A percentile compares a stretch with the other conserved stretches of the same genome.
Conservation (phyloP, 2,888 invertebrate species). For the Cetonia aurata region DNA sequence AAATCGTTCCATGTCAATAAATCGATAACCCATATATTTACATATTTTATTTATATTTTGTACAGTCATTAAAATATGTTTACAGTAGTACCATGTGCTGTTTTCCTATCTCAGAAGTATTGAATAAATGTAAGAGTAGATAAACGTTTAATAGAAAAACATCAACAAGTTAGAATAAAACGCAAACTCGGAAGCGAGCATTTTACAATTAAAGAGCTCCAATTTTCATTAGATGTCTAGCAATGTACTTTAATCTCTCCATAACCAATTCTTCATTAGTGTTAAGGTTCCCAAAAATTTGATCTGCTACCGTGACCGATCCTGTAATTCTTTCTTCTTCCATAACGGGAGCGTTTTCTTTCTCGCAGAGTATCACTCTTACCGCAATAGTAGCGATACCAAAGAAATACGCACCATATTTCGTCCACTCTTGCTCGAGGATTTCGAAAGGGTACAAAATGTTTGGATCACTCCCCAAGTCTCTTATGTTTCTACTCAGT, state of each 20-base stretch:
- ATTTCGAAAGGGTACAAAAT: slow-evolving; percentile 3
- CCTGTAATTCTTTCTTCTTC: background rate
- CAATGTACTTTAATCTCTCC: slow-evolving; percentile 1
- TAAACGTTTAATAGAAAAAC: too few relatives aligned
- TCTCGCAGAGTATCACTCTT: background rate
- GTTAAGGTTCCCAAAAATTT: background rate
- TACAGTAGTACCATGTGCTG: too few relatives aligned
- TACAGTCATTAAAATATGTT: too few relatives aligned
- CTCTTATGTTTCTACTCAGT: slow-evolving; percentile 10
- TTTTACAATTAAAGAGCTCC: background rate
- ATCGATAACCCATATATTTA: too few relatives aligned
- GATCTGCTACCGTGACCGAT: background rate
- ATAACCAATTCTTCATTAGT: slow-evolving; percentile 1
- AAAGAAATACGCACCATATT: background rate
- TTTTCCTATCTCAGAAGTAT: too few relatives aligned
- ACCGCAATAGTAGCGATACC: background rate
- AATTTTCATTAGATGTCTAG: slow-evolving; percentile 15
- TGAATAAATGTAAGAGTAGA: too few relatives aligned
- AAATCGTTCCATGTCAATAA: too few relatives aligned
- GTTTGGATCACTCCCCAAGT: slow-evolving; percentile 23
- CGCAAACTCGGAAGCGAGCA: too few relatives aligned
- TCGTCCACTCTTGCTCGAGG: slow-evolving; percentile 12
- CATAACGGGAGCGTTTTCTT: background rate
- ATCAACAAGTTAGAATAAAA: too few relatives aligned
- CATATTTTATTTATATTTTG: too few relatives aligned